These are phyloP conservation scores for Hippasteria phrygiana DNA, from an alignment of 53 echinoderm and acorn worm genomes.

Conservation along the genomic window DNA sequence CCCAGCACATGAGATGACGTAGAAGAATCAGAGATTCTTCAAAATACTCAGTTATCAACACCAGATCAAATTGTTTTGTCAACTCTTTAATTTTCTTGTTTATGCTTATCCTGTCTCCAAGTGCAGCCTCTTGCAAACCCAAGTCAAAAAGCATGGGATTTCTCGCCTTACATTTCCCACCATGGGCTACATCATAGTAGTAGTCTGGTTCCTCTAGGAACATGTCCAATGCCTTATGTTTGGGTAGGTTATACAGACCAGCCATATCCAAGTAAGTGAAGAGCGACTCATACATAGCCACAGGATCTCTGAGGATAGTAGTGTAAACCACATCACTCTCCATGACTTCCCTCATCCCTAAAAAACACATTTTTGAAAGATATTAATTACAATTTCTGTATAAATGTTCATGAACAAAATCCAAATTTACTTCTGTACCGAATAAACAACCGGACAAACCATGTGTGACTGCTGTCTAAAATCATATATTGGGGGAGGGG, in stretches of 20 bases:
- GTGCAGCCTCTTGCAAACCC: conserved; percentile 49
- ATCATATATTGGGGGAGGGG: no score
- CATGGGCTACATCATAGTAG: conserved; percentile 42
- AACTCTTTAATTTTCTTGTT: conserved; percentile 55
- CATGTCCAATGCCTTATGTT: conserved; percentile 36
- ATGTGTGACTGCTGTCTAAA: no score
- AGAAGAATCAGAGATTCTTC: conserved; percentile 85
- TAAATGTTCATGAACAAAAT: no score
- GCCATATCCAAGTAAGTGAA: conserved; percentile 77
- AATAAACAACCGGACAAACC: no score
- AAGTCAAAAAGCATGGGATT: conserved; percentile 94
- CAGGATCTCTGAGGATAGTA: conserved; percentile 89
- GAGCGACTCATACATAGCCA: conserved; percentile 84
- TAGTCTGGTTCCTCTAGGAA: conserved; percentile 70
- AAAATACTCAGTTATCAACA: conserved; percentile 93
- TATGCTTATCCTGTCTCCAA: conserved; percentile 17
- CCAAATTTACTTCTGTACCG: no score
- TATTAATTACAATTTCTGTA: background rate
- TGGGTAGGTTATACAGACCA: conserved; percentile 50
- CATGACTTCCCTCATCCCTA: conserved; percentile 86
- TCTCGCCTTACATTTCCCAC: conserved; percentile 50
- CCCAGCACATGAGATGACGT: conserved; percentile 89
- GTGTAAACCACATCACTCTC: conserved; percentile 70
- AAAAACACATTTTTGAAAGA: background rate
- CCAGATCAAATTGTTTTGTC: conserved; percentile 72